Base-by-base conservation (phyloP, 2,797 vertebrate genomes). In the Hypotaenidia okinawae region DNA sequence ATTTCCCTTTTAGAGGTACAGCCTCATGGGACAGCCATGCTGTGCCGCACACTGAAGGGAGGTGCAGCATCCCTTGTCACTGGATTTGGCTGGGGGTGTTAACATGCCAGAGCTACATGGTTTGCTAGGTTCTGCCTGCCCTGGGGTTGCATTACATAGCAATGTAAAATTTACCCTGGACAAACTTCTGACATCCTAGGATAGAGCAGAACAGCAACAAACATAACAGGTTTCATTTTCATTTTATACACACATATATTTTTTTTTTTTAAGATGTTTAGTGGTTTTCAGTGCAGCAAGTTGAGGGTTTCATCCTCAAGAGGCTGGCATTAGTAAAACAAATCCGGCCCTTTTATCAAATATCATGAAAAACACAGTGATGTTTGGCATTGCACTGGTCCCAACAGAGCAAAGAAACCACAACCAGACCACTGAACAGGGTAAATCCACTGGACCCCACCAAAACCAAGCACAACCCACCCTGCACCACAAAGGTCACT, bases 381-480 rank as follows among this genome's bases (percentile, higher is more conserved):
- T 28, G 13, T 37, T 67, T 33, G 37, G 25, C 24, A 27, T 2
- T 59, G 27, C 13, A 15, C 1, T n/a, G 10, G 13, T n/a, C n/a
- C 21, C 54, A n/a, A 16, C 0, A 1, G 10, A 35, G 35, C 41
- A 45, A 59, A 67, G 33, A 63, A 41, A 30, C 8, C 3, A 22
- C 2, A 1, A 25, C 1, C 23, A 59, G 23, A 27, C 32, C 33
- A 9, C 16, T 33, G 35, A 41, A 2, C 11, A 6, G 7, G 7
- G 15, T 13, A 16, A 11, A 33, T 47, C 19, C 37, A 8, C 30
- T 12, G 32, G 15, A 22, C 8, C 39, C 28, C n/a, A 17, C 16
- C 9, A 2, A 67, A 57, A 12, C 3, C 0, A 6, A 35, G 3
- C 5, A 2, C 18, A 41, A 30, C 13, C 22, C 11, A 0, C 11